Base-by-base conservation (phyloP, 2,113 vertebrate species). In the Euleptes europaea region DNA sequence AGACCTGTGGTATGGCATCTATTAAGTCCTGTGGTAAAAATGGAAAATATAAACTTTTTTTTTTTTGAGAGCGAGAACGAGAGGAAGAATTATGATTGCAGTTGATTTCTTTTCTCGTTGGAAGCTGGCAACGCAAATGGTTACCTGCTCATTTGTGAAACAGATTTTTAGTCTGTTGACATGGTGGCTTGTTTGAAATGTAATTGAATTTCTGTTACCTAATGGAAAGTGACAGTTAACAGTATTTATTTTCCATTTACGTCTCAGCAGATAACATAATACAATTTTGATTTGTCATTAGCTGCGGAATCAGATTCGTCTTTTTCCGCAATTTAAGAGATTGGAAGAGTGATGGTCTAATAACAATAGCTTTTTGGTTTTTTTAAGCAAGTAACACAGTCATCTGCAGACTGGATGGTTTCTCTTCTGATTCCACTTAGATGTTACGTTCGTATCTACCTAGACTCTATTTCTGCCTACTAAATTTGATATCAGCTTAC, bases 121-220 rank as follows among this genome's bases (percentile, higher is more conserved):
- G 97, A 97, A 97, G 96, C 95, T 96, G 95, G 95, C 98, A 98
- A 98, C 96, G 97, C 97, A 98, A 98, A 98, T 97, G 97, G 97
- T 98, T 98, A 98, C 97, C 96, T 97, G 96, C 96, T 98, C 98
- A 97, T 98, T 98, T 98, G 97, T 97, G 97, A 97, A 98, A 97
- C 96, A 97, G 97, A 98, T 98, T 98, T 98, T 98, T 97, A 97
- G 97, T 97, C 97, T 97, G 97, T 98, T 98, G 98, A 98, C 97
- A 98, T 98, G 97, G 97, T 97, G 95, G 96, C 97, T 97, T 97
- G 96, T 98, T 98, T 98, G 98, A 98, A 98, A 98, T 97, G 97
- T 98, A 98, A 98, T 99, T 99, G 98, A 97, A 98, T 98, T 97
- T 97, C 96, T 96, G 96, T 97, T 97, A 97, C 96, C 95, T 96